Conservation (phyloP, 2,888 invertebrate species). For the Luffia ferchaultella region DNA sequence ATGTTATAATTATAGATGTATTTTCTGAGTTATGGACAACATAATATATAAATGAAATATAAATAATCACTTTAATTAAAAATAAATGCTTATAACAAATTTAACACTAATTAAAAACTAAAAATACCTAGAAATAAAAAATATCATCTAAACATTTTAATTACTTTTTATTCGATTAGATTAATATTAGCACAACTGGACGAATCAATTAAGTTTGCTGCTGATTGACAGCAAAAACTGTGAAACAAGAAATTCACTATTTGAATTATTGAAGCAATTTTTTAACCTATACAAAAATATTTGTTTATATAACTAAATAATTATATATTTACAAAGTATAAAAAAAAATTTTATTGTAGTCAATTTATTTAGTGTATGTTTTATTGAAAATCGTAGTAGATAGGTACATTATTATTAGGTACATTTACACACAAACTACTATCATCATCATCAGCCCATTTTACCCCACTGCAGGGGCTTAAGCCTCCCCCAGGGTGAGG, state of each 20-base stretch:
- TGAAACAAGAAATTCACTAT: no score
- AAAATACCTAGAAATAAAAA: no score
- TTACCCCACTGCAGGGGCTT: no score
- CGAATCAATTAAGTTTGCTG: background rate
- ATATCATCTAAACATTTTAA: background rate
- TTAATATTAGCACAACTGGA: background rate
- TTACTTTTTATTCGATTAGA: background rate
- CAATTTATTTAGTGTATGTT: background rate
- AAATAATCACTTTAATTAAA: no score
- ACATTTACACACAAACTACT: background rate
- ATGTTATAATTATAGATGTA: no score
- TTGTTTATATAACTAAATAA: background rate
- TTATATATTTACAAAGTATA: background rate
- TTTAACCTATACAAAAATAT: background rate
- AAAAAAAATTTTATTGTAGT: background rate
- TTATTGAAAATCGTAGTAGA: background rate
- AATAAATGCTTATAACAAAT: no score
- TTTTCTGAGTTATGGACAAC: no score
- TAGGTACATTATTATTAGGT: background rate
- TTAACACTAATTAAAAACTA: no score
- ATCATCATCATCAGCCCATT: background rate
- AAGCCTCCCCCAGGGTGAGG: no score
- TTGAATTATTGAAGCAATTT: no score
- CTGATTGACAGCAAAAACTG: no score
- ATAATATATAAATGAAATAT: no score